These are phyloP conservation scores for Cyphomyrus plagiostoma DNA, from an alignment of 2,113 vertebrate species.

Conservation along the genomic window DNA sequence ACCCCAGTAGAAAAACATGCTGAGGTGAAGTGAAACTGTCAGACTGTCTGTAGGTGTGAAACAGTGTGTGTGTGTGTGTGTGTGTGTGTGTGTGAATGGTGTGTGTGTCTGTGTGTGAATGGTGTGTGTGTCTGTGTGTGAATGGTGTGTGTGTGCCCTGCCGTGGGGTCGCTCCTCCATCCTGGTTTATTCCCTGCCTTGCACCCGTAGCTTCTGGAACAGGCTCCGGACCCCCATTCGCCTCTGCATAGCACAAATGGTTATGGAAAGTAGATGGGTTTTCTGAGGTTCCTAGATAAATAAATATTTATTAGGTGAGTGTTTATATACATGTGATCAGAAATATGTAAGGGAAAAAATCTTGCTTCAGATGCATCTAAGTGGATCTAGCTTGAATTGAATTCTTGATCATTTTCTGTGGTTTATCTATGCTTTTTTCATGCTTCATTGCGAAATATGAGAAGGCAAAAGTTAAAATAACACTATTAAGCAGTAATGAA, in stretches of 20 bases:
- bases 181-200: background rate
- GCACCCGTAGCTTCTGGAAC: background rate
- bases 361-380: background rate
- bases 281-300: background rate
- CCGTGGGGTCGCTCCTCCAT: background rate
- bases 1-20: background rate
- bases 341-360: background rate
- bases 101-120: too few relatives aligned
- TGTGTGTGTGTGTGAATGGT: too few relatives aligned
- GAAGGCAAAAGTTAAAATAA: constrained; percentile 8
- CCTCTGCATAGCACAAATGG: background rate
- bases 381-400: background rate
- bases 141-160: background rate
- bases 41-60: background rate
- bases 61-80: background rate
- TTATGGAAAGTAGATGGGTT: background rate
- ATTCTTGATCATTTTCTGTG: background rate
- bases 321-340: background rate
- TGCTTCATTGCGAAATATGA: background rate
- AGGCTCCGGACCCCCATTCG: background rate
- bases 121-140: background rate
- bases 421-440: background rate
- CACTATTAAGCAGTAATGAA: constrained; percentile 11
- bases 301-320: background rate
- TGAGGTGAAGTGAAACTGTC: background rate